phyloP scores from a whole-genome alignment of 2,888 invertebrate species.

The Microctonus aethiopoides region DNA sequence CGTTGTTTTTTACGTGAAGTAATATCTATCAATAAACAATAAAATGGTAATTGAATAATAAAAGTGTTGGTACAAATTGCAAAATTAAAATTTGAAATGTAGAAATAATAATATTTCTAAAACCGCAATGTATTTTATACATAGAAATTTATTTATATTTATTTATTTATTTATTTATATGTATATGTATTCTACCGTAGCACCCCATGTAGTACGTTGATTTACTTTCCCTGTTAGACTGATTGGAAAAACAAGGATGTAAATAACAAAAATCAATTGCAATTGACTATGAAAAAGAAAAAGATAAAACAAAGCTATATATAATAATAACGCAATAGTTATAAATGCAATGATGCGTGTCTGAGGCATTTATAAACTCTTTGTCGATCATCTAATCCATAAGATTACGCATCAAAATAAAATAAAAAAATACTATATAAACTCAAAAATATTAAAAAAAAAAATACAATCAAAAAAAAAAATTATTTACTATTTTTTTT shows the following conservation, averaged over 20 bases:
- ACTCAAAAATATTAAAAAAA: background rate
- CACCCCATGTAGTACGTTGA: background rate
- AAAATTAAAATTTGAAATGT: background rate
- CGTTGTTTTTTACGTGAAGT: background rate
- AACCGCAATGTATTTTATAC: background rate
- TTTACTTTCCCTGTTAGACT: background rate
- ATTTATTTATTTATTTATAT: background rate
- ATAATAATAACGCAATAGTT: background rate
- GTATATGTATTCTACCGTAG: background rate
- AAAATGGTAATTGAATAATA: background rate
- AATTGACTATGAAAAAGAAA: background rate
- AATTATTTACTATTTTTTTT: background rate
- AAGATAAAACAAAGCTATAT: too few relatives aligned
- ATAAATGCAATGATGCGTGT: background rate
- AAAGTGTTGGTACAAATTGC: background rate
- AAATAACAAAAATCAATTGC: background rate
- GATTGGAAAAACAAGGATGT: background rate
- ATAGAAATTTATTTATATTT: too few relatives aligned
- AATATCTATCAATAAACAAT: background rate
- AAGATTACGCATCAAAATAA: background rate
- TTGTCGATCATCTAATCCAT: background rate
- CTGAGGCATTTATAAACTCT: too few relatives aligned
- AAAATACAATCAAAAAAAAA: too few relatives aligned
- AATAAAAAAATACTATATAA: background rate
- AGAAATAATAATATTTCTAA: background rate